A percentile compares a stretch with the other conserved stretches of the same genome.
Conservation (phyloP, 2,888 invertebrate genomes). For the Plebejus anna region DNA sequence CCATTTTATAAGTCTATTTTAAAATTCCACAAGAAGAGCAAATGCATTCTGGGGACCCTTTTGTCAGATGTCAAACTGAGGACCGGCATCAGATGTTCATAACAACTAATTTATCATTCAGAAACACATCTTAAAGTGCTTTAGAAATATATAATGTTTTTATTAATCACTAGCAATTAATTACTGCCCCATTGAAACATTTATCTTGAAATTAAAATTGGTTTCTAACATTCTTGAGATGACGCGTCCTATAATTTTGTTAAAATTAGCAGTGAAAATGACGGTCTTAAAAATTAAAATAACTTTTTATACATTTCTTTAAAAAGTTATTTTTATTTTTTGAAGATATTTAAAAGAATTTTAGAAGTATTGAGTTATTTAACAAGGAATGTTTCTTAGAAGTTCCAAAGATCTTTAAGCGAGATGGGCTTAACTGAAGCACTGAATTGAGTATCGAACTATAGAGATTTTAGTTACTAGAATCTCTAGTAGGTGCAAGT, state of each 20-base stretch:
- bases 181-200: neutral
- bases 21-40: slow-evolving; percentile 37
- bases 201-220: slow-evolving; percentile 1
- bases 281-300: too few relatives aligned
- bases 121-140: neutral
- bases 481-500: too few relatives aligned
- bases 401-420: too few relatives aligned
- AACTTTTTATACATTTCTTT: too few relatives aligned
- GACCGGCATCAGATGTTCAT: slow-evolving; percentile 30
- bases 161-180: slow-evolving; percentile 18
- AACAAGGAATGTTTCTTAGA: too few relatives aligned
- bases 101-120: slow-evolving; percentile 32
- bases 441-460: too few relatives aligned
- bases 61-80: slow-evolving; percentile 36
- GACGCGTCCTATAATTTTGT: neutral
- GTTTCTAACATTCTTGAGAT: slow-evolving; percentile 6
- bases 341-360: too few relatives aligned
- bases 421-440: too few relatives aligned
- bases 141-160: slow-evolving; percentile 15
- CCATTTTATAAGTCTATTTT: slow-evolving; percentile 37
- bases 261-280: neutral
- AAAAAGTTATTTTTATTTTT: too few relatives aligned
- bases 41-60: slow-evolving; percentile 38
- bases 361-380: too few relatives aligned
- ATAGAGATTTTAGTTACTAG: too few relatives aligned